Conservation (phyloP, 1,140 invertebrate genomes). For the Nautilus pompilius region DNA sequence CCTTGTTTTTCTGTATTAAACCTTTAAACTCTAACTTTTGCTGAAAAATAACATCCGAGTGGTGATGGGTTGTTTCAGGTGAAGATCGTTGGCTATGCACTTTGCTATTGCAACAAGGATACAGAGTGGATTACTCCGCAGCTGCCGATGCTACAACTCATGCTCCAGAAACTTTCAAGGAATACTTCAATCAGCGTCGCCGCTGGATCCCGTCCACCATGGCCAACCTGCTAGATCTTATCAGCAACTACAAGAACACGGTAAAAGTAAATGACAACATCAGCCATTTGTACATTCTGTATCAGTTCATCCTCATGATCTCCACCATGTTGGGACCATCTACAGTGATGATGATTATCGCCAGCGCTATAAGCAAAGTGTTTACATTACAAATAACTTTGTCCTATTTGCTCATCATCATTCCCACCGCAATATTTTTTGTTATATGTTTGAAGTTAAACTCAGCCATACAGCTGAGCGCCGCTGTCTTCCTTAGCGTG, state of each 20-base stretch:
- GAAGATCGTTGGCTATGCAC: constrained; percentile 84
- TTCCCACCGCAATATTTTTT: neutral
- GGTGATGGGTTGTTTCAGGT: constrained; percentile 32
- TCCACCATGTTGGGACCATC: constrained; percentile 74
- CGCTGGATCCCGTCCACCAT: constrained; percentile 68
- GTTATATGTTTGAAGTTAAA: too few species aligned
- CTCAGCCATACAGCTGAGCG: constrained; percentile 19
- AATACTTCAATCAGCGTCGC: constrained; percentile 66
- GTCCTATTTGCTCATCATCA: neutral
- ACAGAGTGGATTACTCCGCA: constrained; percentile 97
- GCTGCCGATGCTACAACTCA: constrained; percentile 98
- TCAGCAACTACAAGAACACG: constrained; percentile 60
- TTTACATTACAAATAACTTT: too few species aligned
- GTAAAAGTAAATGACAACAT: constrained; percentile 97
- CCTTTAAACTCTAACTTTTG: too few species aligned
- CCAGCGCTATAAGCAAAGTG: too few species aligned
- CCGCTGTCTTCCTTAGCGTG: constrained; percentile 30
- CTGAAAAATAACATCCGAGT: too few species aligned
- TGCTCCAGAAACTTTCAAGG: constrained; percentile 68
- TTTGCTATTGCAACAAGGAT: constrained; percentile 89
- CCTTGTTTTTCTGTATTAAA: too few species aligned
- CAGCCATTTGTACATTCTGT: constrained; percentile 90
- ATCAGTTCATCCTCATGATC: constrained; percentile 81
- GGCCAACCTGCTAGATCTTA: constrained; percentile 66
- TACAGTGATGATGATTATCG: constrained; percentile 61